Evolutionary conservation across 92 coral and sea anemone genomes (phyloP).

Genomic region (Paramuricea clavata): DNA sequence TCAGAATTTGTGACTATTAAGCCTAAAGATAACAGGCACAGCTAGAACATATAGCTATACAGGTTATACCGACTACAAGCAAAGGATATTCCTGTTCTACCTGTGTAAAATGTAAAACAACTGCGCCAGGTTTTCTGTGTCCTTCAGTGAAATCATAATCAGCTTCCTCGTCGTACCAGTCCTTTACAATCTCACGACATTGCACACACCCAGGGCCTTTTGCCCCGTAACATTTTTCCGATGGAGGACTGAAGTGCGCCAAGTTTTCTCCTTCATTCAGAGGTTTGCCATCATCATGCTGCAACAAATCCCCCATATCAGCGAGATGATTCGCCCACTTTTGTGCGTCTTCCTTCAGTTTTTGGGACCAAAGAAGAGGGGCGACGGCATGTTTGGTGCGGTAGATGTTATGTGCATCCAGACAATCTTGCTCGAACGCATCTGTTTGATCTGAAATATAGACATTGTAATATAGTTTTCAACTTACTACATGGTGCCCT

Average conservation of each 20-base stretch:
- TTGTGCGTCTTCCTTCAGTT: conserved; percentile 89
- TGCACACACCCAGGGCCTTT: conserved; percentile 79
- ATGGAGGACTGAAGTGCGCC: conserved; percentile 91
- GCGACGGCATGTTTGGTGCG: conserved; percentile 96
- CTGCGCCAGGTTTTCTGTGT: conserved; percentile 64
- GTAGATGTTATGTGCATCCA: conserved; percentile 92
- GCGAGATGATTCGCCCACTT: conserved; percentile 96
- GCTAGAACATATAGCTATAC: background rate
- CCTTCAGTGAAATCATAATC: conserved; percentile 78
- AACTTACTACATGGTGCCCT: no score
- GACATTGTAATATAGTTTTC: no score
- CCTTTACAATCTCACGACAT: conserved; percentile 82
- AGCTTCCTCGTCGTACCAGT: conserved; percentile 88
- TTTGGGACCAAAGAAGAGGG: conserved; percentile 90
- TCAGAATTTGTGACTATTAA: no score
- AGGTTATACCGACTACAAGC: background rate
- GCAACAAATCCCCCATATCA: conserved; percentile 74
- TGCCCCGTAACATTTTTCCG: conserved; percentile 75
- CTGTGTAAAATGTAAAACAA: conserved; percentile 88
- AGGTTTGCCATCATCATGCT: conserved; percentile 76
- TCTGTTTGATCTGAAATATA: conserved; percentile 49
- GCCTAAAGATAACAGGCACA: background rate
- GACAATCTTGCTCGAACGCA: conserved; percentile 85
- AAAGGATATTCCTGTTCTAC: conserved; percentile 40
- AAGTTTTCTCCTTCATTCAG: conserved; percentile 86